These are phyloP conservation scores for Zoanthus gigantus DNA, from an alignment of 92 coral and sea anemone genomes.

Conservation along the genomic window DNA sequence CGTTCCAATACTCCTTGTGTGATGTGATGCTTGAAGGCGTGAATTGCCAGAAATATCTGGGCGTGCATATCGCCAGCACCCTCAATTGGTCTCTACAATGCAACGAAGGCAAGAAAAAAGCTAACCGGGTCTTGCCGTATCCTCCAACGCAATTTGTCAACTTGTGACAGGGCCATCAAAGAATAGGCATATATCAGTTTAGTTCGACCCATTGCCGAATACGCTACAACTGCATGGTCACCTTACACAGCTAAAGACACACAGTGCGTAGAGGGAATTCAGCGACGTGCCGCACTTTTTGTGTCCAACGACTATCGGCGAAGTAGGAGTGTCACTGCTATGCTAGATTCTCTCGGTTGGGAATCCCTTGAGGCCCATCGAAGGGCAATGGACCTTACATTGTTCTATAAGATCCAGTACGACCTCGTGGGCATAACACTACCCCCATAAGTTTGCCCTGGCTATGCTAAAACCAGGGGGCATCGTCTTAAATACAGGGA, in stretches of 20 bases:
- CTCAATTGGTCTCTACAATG: background rate
- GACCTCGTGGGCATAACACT: conserved; percentile 22
- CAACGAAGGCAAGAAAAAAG: conserved; percentile 32
- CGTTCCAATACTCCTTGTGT: conserved; percentile 22
- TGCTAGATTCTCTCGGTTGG: conserved; percentile 13
- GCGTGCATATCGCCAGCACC: conserved; percentile 33
- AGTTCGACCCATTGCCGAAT: conserved; percentile 37
- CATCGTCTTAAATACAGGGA: too few species aligned
- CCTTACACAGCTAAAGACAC: conserved; percentile 8
- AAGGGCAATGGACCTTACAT: conserved; percentile 20
- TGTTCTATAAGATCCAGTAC: conserved; percentile 25
- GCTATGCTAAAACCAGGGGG: too few species aligned
- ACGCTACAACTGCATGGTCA: conserved; percentile 39
- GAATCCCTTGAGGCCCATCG: conserved; percentile 10
- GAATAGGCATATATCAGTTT: conserved; percentile 33
- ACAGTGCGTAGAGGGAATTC: background rate
- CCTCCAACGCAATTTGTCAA: conserved; percentile 32
- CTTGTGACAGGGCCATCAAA: conserved; percentile 21
- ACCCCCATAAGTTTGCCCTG: conserved; percentile 6
- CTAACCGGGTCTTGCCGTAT: conserved; percentile 21
- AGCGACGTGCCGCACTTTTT: conserved; percentile 16
- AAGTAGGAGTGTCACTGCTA: conserved; percentile 23
- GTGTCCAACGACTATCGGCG: conserved; percentile 26
- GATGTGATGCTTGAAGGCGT: conserved; percentile 33
- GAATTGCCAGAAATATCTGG: conserved; percentile 41